Evolutionary conservation across 2,797 vertebrate genomes (phyloP).

Genomic region (Distichodus sexfasciatus): DNA sequence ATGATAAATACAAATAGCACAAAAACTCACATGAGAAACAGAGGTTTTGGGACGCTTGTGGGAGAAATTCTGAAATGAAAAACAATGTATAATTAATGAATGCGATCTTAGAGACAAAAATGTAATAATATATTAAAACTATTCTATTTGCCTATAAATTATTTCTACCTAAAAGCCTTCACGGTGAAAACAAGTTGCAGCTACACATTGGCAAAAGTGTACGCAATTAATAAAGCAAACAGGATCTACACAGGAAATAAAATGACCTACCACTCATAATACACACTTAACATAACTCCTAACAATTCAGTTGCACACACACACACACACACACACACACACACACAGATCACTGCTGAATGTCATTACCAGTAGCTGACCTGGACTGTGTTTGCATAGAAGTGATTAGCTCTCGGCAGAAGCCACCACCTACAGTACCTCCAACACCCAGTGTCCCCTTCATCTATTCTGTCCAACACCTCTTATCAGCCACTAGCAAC

Average conservation of each 20-base stretch:
- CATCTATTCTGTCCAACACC: constrained; percentile 38
- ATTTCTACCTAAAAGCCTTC: background rate
- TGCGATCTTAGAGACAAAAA: constrained; percentile 15
- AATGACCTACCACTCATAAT: too few species aligned
- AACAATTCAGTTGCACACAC: too few species aligned
- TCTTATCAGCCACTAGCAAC: constrained; percentile 44
- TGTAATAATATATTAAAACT: constrained; percentile 1
- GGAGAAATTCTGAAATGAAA: constrained; percentile 75
- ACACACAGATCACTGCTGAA: constrained; percentile 27
- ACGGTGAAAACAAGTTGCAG: background rate
- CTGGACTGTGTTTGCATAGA: constrained; percentile 22
- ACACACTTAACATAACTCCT: too few species aligned
- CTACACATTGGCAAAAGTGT: too few species aligned
- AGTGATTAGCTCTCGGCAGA: constrained; percentile 49
- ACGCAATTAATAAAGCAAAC: too few species aligned
- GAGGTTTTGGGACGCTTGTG: constrained; percentile 87
- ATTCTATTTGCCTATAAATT: background rate
- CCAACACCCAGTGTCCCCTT: constrained; percentile 35
- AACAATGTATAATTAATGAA: constrained; percentile 28
- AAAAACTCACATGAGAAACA: constrained; percentile 76
- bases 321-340: too few species aligned
- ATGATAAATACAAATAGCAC: background rate
- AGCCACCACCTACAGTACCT: constrained; percentile 37
- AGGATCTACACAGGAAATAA: background rate
- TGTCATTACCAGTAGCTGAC: constrained; percentile 14